Evolutionary conservation across 2,113 vertebrate species (phyloP).

Genomic region (Menura novaehollandiae): DNA sequence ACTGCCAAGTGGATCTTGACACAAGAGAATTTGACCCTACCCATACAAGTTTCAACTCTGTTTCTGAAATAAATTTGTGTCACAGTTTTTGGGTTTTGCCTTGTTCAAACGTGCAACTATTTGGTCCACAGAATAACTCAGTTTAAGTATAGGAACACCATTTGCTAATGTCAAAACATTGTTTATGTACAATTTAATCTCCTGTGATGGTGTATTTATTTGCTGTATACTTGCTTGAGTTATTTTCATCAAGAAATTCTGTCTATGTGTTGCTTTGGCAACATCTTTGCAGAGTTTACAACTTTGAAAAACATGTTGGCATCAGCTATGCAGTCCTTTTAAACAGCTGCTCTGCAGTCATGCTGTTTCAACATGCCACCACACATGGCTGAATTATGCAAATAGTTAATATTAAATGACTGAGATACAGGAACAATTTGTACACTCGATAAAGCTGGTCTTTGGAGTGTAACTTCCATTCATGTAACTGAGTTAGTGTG

Average conservation of each 20-base stretch:
- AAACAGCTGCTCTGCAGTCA: slow-evolving; percentile 89
- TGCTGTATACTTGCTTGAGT: slow-evolving; percentile 73
- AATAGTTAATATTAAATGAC: slow-evolving; percentile 86
- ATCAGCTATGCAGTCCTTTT: slow-evolving; percentile 81
- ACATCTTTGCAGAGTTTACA: slow-evolving; percentile 84
- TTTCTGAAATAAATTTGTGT: slow-evolving; percentile 26
- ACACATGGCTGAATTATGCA: slow-evolving; percentile 85
- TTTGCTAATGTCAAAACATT: slow-evolving; percentile 43
- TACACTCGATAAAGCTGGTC: background rate
- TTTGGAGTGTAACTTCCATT: background rate
- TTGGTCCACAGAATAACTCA: background rate
- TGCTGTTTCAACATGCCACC: slow-evolving; percentile 84
- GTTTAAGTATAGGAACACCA: slow-evolving; percentile 46
- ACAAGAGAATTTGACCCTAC: slow-evolving; percentile 35
- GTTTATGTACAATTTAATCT: slow-evolving; percentile 47
- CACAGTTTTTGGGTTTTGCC: background rate
- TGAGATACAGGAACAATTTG: slow-evolving; percentile 51
- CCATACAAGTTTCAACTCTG: background rate
- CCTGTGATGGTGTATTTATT: slow-evolving; percentile 57
- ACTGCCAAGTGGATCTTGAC: background rate
- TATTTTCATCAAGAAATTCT: slow-evolving; percentile 91
- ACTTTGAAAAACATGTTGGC: slow-evolving; percentile 87
- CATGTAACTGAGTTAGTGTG: background rate
- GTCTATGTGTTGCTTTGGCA: slow-evolving; percentile 84
- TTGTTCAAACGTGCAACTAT: background rate